Conservation (phyloP, 2,113 vertebrate species). For the Oryctolagus cuniculus region mOryCun1.1 NC_091440.1:111489001-111489500, state of each 20-base stretch:
- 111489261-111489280: not conserved
- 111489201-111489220: not conserved
- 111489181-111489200: not conserved
- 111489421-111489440: too few relatives aligned
- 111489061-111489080: not conserved
- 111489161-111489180: conserved; percentile 11
- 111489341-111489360: too few relatives aligned
- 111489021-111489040: not conserved
- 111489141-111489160: not conserved
- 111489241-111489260: not conserved
- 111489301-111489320: not conserved
- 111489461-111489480: too few relatives aligned
- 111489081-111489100: not conserved
- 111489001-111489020: not conserved
- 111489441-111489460: too few relatives aligned
- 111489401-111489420: too few relatives aligned
- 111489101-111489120: not conserved
- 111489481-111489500: too few relatives aligned
- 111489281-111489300: conserved; percentile 51
- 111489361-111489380: too few relatives aligned
- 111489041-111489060: not conserved
- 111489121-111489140: not conserved
- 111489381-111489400: too few relatives aligned
- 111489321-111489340: too few relatives aligned
- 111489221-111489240: not conserved